Evolutionary conservation across 2,113 vertebrate genomes (phyloP).

Genomic region (Phycodurus eques): DNA sequence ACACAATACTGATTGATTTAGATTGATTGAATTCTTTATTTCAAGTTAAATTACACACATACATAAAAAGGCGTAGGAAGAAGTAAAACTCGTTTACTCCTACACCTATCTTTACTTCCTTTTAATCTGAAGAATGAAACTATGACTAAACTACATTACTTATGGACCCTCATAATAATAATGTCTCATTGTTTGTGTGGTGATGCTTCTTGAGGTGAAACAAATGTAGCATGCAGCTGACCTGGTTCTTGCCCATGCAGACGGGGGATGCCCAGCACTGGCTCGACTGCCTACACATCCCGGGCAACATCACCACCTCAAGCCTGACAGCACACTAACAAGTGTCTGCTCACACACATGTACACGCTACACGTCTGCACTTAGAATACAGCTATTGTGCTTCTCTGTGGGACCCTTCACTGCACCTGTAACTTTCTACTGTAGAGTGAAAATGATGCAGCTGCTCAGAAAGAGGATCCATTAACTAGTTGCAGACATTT

Average conservation of each 20-base stretch:
- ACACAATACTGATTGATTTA: no score
- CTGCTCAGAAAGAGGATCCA: conserved; percentile 16
- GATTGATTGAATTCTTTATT: no score
- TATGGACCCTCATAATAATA: neutral
- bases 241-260: neutral
- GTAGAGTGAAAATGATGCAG: conserved; percentile 18
- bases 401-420: conserved; percentile 24
- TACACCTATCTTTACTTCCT: no score
- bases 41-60: no score
- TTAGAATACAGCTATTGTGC: conserved; percentile 44
- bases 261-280: neutral
- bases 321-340: conserved; percentile 1
- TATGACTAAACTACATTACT: neutral
- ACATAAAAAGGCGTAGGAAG: no score
- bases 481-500: neutral
- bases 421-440: conserved; percentile 58
- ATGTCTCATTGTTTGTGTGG: neutral
- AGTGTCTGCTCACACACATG: conserved; percentile 26
- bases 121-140: neutral
- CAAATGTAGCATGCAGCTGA: conserved; percentile 7
- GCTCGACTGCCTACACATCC: neutral
- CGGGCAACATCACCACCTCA: conserved; percentile 2
- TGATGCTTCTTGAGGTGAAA: neutral
- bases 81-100: no score
- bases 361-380: conserved; percentile 9